These are phyloP conservation scores for Petrocephalus zakoni DNA, from an alignment of 2,113 vertebrate genomes.

Conservation along the genomic window DNA sequence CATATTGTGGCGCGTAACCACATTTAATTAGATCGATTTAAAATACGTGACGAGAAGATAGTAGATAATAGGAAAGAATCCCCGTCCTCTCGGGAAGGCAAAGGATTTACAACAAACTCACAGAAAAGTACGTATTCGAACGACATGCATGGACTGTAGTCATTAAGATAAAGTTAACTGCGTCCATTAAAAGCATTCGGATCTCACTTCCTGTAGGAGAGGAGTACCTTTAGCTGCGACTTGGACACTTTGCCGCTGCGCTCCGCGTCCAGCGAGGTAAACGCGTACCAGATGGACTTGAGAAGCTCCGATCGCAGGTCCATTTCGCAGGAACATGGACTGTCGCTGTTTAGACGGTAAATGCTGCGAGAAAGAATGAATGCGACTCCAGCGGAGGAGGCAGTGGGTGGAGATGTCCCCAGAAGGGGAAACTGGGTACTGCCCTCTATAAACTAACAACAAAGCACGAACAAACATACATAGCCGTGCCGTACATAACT, in stretches of 20 bases:
- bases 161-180: neutral
- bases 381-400: neutral
- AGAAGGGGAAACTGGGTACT: neutral
- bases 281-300: conserved; percentile 68
- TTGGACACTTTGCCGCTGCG: conserved; percentile 66
- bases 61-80: neutral
- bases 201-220: conserved; percentile 30
- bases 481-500: no score
- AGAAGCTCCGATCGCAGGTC: conserved; percentile 62
- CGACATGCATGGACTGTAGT: neutral
- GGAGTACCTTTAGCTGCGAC: conserved; percentile 62
- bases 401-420: neutral
- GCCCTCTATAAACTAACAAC: neutral
- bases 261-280: conserved; percentile 65
- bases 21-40: neutral
- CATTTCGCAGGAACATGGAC: conserved; percentile 39
- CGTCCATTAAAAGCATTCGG: neutral
- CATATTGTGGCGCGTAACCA: neutral
- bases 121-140: neutral
- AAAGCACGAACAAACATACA: no score
- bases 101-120: neutral
- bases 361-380: neutral
- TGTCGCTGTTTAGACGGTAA: neutral
- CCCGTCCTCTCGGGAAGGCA: neutral
- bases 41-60: neutral